phyloP scores from a whole-genome alignment of 2,113 vertebrate species.

The human (Homo sapiens) region DNA sequence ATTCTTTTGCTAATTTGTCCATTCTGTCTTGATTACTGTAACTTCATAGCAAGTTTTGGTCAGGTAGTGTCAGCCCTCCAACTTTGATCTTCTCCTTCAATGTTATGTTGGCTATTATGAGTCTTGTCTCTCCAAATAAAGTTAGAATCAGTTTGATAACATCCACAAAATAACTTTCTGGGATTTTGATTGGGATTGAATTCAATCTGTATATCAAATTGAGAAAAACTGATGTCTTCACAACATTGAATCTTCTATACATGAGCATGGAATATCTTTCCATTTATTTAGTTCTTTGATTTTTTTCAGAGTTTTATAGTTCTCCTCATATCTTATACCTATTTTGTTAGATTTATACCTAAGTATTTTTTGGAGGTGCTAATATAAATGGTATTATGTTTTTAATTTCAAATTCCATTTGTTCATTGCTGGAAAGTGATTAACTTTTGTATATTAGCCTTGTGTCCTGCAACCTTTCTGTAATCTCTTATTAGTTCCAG shows the following conservation, averaged over 20 bases:
- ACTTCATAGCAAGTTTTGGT: neutral
- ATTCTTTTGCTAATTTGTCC: neutral
- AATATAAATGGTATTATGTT: neutral
- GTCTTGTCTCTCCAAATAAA: neutral
- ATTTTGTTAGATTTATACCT: neutral
- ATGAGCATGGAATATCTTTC: neutral
- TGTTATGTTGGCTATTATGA: neutral
- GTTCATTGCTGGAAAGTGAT: neutral
- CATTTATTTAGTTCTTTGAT: neutral
- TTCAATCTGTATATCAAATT: neutral
- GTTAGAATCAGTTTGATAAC: neutral
- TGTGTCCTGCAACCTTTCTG: neutral
- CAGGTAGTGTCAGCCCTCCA: neutral
- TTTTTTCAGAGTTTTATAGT: neutral
- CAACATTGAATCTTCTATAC: neutral
- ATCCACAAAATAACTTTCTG: neutral
- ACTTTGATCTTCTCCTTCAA: neutral
- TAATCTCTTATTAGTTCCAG: neutral
- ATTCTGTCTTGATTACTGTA: neutral
- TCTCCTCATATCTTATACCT: neutral
- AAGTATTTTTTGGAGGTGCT: neutral
- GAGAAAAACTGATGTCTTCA: neutral
- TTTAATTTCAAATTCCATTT: neutral
- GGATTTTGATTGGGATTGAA: neutral
- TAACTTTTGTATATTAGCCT: neutral